Evolutionary conservation across 2,888 invertebrate genomes (phyloP), one percentile per base, ranked within the genome.

Genomic region (Oligia latruncula): DNA sequence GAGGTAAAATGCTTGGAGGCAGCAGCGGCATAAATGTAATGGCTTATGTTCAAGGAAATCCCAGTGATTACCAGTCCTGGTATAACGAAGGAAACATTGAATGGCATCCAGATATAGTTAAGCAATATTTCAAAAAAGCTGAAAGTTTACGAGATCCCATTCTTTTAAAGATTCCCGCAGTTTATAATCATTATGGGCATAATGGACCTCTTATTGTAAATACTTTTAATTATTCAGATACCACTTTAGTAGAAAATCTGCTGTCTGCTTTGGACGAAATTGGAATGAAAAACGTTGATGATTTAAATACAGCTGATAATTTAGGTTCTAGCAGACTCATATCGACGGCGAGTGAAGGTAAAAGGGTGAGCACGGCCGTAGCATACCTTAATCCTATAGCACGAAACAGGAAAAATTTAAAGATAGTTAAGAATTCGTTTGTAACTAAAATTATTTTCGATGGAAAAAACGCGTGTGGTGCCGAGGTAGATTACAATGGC

Each of bases 1-100:
- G 97, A 70, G 98, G 98, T 0, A 98, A 97, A 91, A 95, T 97
- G 92, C 93, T 97, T 83, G 97, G 97, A 66, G 97, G 97, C 0
- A 94, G 95, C 0, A 97, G 97, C 29, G 93, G 94, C 4, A 92
- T 97, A 0, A 97, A 97, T 89, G 96, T 93, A 17, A 97, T 97
- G 95, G 91, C 97, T 60, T 97, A 97, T 86, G 92, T 97, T 1
- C 95, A 96, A 40, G 97, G 97, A 0, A 95, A 94, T 77, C 89
- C 91, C 0, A 82, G 90, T 1, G 97, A 97, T 87, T 97, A 95
- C 80, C 93, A 97, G 77, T 90, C 91, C 29, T 97, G 97, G 97
- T 95, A 94, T 46, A 97, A 90, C 88, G 81, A 93, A 97, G 84
- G 94, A 92, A 87, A 97, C 20, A 43, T 4, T 40, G 97, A 90